phyloP scores from a whole-genome alignment of 2,113 vertebrate genomes.

The Ctenodactylus gundi region DNA sequence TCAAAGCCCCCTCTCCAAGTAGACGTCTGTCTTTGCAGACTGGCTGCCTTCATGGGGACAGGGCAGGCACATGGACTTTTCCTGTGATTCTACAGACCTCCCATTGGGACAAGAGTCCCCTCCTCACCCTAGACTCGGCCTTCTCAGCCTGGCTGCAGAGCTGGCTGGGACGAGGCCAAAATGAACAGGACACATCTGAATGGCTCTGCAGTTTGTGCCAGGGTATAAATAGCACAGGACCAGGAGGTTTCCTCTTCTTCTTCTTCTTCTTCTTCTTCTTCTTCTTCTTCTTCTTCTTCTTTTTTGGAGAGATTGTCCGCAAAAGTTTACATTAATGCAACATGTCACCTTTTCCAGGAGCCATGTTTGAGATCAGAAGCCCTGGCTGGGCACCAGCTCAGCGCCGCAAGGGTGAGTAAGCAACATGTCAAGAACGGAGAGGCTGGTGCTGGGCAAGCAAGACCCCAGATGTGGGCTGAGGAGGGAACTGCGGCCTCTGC shows the following conservation, averaged over 20 bases:
- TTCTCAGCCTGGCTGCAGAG: background rate
- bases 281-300: constrained; percentile 38
- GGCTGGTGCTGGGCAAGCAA: constrained; percentile 32
- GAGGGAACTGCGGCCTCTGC: background rate
- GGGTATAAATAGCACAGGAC: constrained; percentile 68
- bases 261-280: constrained; percentile 11
- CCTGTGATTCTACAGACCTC: background rate
- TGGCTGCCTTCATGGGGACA: background rate
- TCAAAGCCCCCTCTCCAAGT: fast-evolving
- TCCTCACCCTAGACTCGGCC: background rate
- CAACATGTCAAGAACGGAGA: background rate
- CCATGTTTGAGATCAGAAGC: constrained; percentile 70
- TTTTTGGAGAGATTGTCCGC: constrained; percentile 61
- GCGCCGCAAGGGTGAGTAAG: constrained; percentile 24
- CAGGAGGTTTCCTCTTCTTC: constrained; percentile 47
- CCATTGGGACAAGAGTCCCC: background rate
- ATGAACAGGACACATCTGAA: constrained; percentile 14
- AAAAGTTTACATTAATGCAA: constrained; percentile 79
- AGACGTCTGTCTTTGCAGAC: background rate
- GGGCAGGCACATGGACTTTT: background rate
- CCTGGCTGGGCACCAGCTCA: constrained; percentile 24
- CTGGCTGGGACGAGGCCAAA: background rate
- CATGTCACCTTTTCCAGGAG: constrained; percentile 75
- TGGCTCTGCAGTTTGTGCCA: background rate
- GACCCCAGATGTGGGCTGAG: background rate